Base-by-base conservation (phyloP, 2,888 invertebrate species). In the Spilosoma lubricipeda region DNA sequence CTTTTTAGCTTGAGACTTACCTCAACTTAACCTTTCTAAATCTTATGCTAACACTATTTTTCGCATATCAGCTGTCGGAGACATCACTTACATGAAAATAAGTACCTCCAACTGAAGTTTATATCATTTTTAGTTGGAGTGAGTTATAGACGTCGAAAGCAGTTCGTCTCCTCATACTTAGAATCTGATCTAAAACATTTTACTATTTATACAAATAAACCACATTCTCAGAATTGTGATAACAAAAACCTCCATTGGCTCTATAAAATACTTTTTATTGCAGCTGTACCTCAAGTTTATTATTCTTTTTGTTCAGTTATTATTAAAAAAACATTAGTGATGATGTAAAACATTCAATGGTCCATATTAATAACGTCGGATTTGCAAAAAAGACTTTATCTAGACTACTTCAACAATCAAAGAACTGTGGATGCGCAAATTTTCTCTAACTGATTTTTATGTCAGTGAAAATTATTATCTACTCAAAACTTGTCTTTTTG, bases 21-120 rank as follows among this genome's bases (percentile, higher is more conserved):
- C 30, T 70, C 59, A 63, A 70, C 70, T 70, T 70, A 70, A 63
- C 70, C 70, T 63, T 70, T 70, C 63, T 42, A 63, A 70, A 59
- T 63, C 27, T 63, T 70, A 59, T 63, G 59, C 59, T 59, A 70
- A 63, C 56, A 59, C 36, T n/a, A 70, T 70, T 63, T 70, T 56
- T 63, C 27, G 59, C 59, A 63, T 42, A 59, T 70, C 70, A 70
- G 63, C 59, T 70, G 70, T 59, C 70, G 36, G 52, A 20, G 39
- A 63, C 39, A 42, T 70, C 63, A 59, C 63, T 63, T 56, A 42
- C 23, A 23, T 39, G 20, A 42, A 63, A 70, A 63, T 70, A 42
- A 30, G 33, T 63, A 56, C 63, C 27, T 63, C 30, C 13, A 70
- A 45, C 27, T 63, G 13, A 70, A 70, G 45, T 70, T 45, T 45